Evolutionary conservation across 2,797 vertebrate species (phyloP).

Genomic region (Miichthys miiuy): DNA sequence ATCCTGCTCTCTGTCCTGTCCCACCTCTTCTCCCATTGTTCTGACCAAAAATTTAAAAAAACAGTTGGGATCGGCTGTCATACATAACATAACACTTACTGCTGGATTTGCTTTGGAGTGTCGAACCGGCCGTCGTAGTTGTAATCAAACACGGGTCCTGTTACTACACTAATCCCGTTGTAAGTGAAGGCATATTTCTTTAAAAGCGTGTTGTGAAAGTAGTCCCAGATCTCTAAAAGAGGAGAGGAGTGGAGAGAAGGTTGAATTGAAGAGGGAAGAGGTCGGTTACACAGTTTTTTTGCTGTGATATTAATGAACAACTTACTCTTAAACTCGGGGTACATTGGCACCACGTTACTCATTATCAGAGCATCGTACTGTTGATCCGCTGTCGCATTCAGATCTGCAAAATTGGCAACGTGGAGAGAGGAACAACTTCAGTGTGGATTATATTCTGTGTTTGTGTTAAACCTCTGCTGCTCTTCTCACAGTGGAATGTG

Average conservation of each 20-base stretch:
- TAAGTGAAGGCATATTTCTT: slow-evolving; percentile 84
- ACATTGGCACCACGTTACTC: slow-evolving; percentile 93
- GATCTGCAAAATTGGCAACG: slow-evolving; percentile 61
- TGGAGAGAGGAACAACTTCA: not conserved
- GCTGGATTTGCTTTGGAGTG: slow-evolving; percentile 81
- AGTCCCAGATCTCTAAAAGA: slow-evolving; percentile 89
- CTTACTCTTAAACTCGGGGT: slow-evolving; percentile 92
- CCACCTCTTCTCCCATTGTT: too few relatives aligned
- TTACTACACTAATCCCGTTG: slow-evolving; percentile 88
- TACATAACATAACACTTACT: slow-evolving; percentile 78
- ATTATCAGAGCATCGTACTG: slow-evolving; percentile 88
- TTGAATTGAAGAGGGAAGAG: rapidly evolving
- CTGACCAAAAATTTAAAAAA: too few relatives aligned
- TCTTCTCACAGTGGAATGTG: too few relatives aligned
- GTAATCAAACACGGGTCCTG: slow-evolving; percentile 92
- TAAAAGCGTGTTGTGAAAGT: slow-evolving; percentile 87
- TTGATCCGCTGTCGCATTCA: slow-evolving; percentile 73
- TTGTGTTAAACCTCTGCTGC: too few relatives aligned
- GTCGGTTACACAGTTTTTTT: rapidly evolving
- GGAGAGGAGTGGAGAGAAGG: not conserved
- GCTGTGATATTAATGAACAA: not conserved
- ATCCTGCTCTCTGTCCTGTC: too few relatives aligned
- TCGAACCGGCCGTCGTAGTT: slow-evolving; percentile 90
- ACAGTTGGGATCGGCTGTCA: too few relatives aligned
- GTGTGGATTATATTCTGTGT: too few relatives aligned